Base-by-base conservation (phyloP, 2,888 invertebrate genomes). In the Slavum lentiscoides region DNA sequence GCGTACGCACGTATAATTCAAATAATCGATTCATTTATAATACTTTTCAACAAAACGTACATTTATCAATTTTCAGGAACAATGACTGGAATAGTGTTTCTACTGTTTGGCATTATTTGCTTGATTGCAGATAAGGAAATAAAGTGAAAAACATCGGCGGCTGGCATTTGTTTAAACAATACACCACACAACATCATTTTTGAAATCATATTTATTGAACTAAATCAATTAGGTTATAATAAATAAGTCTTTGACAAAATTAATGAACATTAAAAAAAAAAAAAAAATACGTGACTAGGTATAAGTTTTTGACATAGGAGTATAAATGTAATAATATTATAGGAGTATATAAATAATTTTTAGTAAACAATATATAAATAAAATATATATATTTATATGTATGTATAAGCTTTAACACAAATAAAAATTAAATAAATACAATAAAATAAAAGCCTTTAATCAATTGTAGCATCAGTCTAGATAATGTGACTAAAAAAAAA, bases 31-130 rank as follows among this genome's bases (percentile, higher is more conserved):
- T 11, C 49, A 49, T 49, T 49, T 13, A 11, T 13, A 11, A 13
- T 9, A 49, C 3, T 11, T 15, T 49, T 49, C 15, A 49, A 30
- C 13, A 49, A 49, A 49, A 49, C 15, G 43, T 43, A 6, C 11
- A 43, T 43, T 43, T 49, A 49, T 49, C 3, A 49, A 13, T 23
- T n/a, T 59, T 80, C 70, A 80, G 80, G 55, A 70, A 66, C 80
- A 17, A 64, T 64, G 30, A 2, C 39, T 17, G 80, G 80, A 39
- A 55, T 80, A 72, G 15, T 72, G 23, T 80, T 80, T 70, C n/a
- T 80, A 39, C 19, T 80, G 43, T 64, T 70, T 58, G 80, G 80
- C 39, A 80, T 80, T 39, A 11, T 70, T 55, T 80, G 80, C 55
- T 64, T 80, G 39, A 43, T 80, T 19, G 49, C 64, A 64, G 64